Evolutionary conservation across 2,888 invertebrate species (phyloP), one percentile per base, ranked within the genome.

Genomic region (Pachydiplax longipennis): DNA sequence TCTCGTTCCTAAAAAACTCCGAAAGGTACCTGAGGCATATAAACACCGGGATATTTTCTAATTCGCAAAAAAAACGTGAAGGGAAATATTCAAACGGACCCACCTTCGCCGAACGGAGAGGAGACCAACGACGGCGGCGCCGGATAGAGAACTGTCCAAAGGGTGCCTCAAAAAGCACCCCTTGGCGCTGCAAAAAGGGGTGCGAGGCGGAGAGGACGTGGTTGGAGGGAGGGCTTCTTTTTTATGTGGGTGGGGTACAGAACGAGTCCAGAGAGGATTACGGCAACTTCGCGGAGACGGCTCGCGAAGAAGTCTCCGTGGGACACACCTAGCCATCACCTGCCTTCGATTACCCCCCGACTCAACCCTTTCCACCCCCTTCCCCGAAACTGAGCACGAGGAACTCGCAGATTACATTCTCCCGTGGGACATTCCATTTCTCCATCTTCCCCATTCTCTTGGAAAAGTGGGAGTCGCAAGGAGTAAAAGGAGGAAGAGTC

Each of bases 141-240:
- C 87, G 37, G 65, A 58, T 61, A 87, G 58, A 61, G 87, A 87
- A 87, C 87, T 87, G 87, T 87, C 87, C 87, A 87, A 61, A 87
- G 61, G 65, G 87, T 87, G 58, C 87, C 37, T 87, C 61, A 37
- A 61, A 53, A 22, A 87, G 37, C 87, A 58, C 53, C 61, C 61
- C 61, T 61, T 22, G 37, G n/a, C 61, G 58, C 61, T 22, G 22
- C 10, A 25, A 1, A 25, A 37, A 65, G 87, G 87, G 73, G 73
- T 73, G 61, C 37, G 10, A 73, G 61, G 58, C 15, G 61, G 35
- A 12, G n/a, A 35, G 18, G 83, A 44, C 31, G 48, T n/a, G n/a
- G 53, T 0, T 25, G 35, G 83, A 61, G 61, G 58, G 87, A 61
- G 83, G 87, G 83, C 15, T 35, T 58, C n/a, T 48, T 44, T 44